Conservation (phyloP, 92 coral and sea anemone species). For the Porites cylindrica region DNA sequence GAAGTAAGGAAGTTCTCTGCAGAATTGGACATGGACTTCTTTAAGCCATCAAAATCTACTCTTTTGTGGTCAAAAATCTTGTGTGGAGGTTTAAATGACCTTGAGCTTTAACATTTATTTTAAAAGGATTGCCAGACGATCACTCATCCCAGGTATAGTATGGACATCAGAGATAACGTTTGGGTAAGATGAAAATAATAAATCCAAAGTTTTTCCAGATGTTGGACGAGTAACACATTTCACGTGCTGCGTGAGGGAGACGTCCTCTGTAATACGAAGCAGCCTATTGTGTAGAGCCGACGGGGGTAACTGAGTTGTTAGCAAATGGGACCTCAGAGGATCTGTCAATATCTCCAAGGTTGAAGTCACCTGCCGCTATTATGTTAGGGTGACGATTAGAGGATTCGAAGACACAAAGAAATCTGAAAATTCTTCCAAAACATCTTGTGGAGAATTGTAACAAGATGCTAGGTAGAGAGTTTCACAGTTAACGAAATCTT, state of each 20-base stretch:
- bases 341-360: slow-evolving; percentile 65
- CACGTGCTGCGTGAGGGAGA: background rate
- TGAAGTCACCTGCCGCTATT: slow-evolving; percentile 57
- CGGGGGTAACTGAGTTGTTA: slow-evolving; percentile 3
- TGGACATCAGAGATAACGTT: slow-evolving; percentile 32
- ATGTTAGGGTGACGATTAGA: slow-evolving; percentile 41
- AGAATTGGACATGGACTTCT: slow-evolving; percentile 28
- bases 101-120: slow-evolving; percentile 35
- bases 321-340: slow-evolving; percentile 41
- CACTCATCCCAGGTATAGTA: slow-evolving; percentile 11
- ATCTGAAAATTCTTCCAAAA: slow-evolving; percentile 41
- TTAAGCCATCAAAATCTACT: slow-evolving; percentile 45
- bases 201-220: background rate
- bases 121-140: slow-evolving; percentile 33
- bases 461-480: slow-evolving; percentile 23
- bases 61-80: slow-evolving; percentile 47
- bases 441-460: slow-evolving; percentile 20
- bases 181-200: slow-evolving; percentile 53
- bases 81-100: background rate
- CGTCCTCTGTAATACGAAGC: too few species aligned
- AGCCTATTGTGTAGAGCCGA: background rate
- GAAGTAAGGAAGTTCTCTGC: slow-evolving; percentile 47
- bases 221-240: slow-evolving; percentile 39
- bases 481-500: slow-evolving; percentile 24
- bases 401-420: slow-evolving; percentile 35